A percentile compares a stretch with the other conserved stretches of the same genome.
phyloP scores from a whole-genome alignment of 2,113 vertebrate genomes.

The Junco hyemalis region DNA sequence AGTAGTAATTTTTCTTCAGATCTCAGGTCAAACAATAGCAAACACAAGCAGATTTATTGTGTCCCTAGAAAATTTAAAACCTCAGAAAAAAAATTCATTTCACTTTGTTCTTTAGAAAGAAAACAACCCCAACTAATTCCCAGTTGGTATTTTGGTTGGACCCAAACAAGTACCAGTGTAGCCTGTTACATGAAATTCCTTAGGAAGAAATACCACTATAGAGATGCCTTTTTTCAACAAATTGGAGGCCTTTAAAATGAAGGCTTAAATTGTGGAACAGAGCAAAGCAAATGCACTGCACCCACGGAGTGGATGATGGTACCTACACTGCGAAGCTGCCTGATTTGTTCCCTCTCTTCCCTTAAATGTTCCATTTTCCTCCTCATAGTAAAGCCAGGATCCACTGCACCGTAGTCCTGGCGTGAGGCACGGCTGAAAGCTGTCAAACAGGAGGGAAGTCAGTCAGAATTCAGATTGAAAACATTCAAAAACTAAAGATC shows the following conservation, averaged over 20 bases:
- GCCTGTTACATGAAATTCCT: background rate
- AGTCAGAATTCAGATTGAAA: background rate
- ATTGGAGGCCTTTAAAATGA: background rate
- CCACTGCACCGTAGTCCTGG: constrained; percentile 83
- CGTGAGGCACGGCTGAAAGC: constrained; percentile 87
- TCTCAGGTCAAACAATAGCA: background rate
- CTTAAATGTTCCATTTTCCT: constrained; percentile 98
- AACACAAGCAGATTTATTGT: background rate
- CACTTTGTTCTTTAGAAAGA: background rate
- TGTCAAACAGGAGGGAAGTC: constrained; percentile 26
- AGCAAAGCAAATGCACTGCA: background rate
- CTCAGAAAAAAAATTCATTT: background rate
- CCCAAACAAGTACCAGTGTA: background rate
- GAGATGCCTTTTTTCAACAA: background rate
- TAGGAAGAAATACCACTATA: background rate
- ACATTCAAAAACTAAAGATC: background rate
- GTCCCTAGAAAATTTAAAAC: background rate
- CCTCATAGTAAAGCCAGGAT: constrained; percentile 97
- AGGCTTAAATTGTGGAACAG: background rate
- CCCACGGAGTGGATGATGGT: rapidly evolving
- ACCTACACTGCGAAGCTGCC: constrained; percentile 88
- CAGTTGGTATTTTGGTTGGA: background rate
- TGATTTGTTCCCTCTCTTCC: constrained; percentile 94
- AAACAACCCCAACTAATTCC: background rate
- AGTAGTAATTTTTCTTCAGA: background rate